Conservation (phyloP, 2,797 vertebrate species). For the Mormyrus hasselquistii region DNA sequence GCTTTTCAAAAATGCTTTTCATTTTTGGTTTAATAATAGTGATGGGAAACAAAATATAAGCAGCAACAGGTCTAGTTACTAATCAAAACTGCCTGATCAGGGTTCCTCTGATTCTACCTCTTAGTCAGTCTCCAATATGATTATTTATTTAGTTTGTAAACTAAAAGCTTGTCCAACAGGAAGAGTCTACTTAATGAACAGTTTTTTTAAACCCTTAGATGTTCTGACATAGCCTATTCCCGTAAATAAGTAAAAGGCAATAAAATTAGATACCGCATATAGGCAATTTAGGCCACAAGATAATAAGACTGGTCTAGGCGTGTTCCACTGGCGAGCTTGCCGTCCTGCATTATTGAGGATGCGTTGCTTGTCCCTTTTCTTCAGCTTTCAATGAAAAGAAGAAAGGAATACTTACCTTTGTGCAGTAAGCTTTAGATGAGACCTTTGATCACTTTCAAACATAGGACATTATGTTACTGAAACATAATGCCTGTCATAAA, state of each 20-base stretch:
- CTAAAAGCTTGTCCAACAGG: not conserved
- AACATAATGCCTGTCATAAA: conserved; percentile 3
- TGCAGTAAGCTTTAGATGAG: not conserved
- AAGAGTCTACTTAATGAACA: not conserved
- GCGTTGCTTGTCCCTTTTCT: not conserved
- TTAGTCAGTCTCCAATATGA: not conserved
- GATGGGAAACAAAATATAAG: not conserved
- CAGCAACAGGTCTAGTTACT: not conserved
- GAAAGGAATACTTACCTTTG: not conserved
- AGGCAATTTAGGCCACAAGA: not conserved
- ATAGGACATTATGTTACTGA: not conserved
- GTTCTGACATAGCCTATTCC: not conserved
- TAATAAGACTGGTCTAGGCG: not conserved
- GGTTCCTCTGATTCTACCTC: not conserved
- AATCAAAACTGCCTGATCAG: conserved; percentile 6
- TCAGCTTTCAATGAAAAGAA: not conserved
- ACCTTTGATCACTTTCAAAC: conserved; percentile 10
- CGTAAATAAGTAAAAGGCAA: not conserved
- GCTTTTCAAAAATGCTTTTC: conserved; percentile 27
- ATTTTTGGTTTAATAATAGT: conserved; percentile 26
- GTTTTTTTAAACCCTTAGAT: not conserved
- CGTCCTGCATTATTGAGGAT: not conserved
- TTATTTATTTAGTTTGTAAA: not conserved
- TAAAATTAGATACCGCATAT: not conserved
- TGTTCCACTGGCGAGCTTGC: not conserved